Evolutionary conservation across 1,140 invertebrate genomes (phyloP).

Genomic region (Drosophila pseudoobscura): DNA sequence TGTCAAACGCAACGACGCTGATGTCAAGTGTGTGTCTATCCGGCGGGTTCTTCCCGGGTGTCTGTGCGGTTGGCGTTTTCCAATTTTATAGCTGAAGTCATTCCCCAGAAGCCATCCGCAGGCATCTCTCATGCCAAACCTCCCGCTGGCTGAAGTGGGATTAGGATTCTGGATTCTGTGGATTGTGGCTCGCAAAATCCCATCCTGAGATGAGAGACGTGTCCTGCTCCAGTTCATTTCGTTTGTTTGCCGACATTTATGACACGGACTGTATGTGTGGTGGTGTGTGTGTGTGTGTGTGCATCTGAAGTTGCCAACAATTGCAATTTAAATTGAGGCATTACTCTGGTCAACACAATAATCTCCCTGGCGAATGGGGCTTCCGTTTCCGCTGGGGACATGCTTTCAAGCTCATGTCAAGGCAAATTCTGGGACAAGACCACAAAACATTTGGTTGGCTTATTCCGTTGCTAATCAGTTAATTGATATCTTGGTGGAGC

Average conservation of each 20-base stretch:
- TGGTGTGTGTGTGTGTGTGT: background rate
- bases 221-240: constrained; percentile 47
- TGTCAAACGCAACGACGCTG: constrained; percentile 68
- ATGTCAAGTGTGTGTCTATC: constrained; percentile 63
- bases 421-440: too few relatives aligned
- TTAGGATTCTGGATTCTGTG: constrained; percentile 37
- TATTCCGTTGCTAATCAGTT: background rate
- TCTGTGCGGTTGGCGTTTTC: constrained; percentile 61
- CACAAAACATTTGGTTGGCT: background rate
- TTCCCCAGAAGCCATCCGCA: too few relatives aligned
- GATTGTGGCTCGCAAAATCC: constrained; percentile 16
- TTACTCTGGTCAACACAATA: constrained; percentile 48
- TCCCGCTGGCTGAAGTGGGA: constrained; percentile 16
- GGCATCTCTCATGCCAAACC: too few relatives aligned
- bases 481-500: background rate
- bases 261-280: constrained; percentile 29
- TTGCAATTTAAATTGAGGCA: constrained; percentile 52
- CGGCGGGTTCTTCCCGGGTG: constrained; percentile 8
- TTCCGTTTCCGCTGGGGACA: background rate
- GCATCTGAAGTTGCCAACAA: constrained; percentile 45
- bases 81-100: constrained; percentile 61
- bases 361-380: constrained; percentile 7
- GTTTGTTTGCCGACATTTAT: constrained; percentile 53
- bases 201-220: constrained; percentile 30
- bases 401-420: background rate